phyloP scores from a whole-genome alignment of 2,113 vertebrate genomes.

The Trogon melanurus region DNA sequence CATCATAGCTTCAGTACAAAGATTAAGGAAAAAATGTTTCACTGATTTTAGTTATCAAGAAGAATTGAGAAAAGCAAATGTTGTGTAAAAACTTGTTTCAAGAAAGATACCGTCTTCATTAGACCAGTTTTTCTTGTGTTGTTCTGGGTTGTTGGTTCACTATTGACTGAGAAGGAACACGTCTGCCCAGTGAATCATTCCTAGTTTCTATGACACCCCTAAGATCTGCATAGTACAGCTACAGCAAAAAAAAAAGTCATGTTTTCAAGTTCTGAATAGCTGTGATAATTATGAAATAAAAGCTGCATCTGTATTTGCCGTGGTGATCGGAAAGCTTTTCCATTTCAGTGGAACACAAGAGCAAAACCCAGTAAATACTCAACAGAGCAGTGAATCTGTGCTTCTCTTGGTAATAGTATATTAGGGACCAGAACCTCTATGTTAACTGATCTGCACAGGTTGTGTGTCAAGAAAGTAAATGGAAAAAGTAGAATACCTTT shows the following conservation, averaged over 20 bases:
- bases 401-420: neutral
- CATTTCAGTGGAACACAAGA: neutral
- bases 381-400: neutral
- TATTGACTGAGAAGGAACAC: neutral
- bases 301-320: neutral
- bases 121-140: neutral
- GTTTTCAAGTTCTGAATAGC: conserved; percentile 32
- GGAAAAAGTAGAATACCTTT: neutral
- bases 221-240: conserved; percentile 15
- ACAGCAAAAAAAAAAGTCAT: conserved; percentile 20
- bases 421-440: neutral
- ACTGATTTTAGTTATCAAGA: neutral
- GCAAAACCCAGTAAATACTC: neutral
- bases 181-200: conserved; percentile 18
- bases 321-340: neutral
- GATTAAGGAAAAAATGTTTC: neutral
- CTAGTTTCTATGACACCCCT: conserved; percentile 52
- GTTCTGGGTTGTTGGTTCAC: conserved; percentile 11
- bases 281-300: conserved; percentile 29
- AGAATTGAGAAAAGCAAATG: neutral
- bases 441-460: neutral
- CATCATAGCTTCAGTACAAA: neutral
- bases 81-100: neutral
- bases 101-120: neutral
- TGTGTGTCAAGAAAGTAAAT: neutral